Percentiles rank a stretch among this genome's conserved stretches.
Conservation (phyloP, 2,113 vertebrate species). For the Motacilla alba region DNA sequence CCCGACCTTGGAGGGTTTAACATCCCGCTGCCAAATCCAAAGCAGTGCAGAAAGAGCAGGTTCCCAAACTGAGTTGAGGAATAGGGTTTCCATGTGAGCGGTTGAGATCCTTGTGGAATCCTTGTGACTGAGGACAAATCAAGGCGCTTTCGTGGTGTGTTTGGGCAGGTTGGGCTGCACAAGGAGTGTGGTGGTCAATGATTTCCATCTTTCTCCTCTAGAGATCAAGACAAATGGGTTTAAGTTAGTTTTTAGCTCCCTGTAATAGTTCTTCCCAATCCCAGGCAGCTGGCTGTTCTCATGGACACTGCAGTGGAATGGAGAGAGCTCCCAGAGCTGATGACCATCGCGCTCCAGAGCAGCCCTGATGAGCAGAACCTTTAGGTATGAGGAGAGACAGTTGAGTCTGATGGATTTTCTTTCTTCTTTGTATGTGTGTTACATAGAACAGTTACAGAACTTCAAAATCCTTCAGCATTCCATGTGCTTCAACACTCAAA, state of each 20-base stretch:
- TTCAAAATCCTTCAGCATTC: neutral
- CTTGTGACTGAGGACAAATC: fast-evolving
- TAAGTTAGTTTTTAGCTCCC: neutral
- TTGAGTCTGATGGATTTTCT: neutral
- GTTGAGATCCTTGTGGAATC: neutral
- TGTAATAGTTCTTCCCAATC: neutral
- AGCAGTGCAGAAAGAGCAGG: neutral
- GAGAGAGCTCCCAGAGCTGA: neutral
- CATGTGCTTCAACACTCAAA: neutral
- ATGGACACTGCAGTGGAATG: fast-evolving
- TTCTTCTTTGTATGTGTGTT: fast-evolving
- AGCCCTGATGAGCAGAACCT: neutral
- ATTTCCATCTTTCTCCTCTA: neutral
- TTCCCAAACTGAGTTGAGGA: neutral
- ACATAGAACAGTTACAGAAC: neutral
- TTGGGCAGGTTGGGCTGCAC: neutral
- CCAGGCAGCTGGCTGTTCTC: neutral
- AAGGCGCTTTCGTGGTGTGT: neutral
- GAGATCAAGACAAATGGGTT: neutral
- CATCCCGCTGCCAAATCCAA: neutral
- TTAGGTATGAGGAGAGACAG: neutral
- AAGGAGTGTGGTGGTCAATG: fast-evolving
- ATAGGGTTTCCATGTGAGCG: neutral
- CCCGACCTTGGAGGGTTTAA: fast-evolving
- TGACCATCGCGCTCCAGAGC: neutral